These are phyloP conservation scores for Heliocidaris tuberculata DNA, from an alignment of 35 echinoderm and acorn worm species.

Conservation along the genomic window DNA sequence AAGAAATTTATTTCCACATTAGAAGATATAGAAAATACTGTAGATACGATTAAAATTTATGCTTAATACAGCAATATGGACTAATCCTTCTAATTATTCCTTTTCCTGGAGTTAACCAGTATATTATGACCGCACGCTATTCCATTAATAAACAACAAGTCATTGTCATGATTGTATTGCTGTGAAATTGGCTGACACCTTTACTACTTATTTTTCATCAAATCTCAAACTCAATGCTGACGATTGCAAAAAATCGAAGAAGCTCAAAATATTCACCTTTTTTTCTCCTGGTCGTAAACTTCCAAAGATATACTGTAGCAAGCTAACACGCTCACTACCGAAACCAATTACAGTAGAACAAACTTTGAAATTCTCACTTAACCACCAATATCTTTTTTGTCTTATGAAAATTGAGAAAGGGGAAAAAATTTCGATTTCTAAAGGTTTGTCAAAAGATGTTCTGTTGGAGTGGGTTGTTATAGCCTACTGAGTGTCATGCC, in stretches of 20 bases:
- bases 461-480: not conserved
- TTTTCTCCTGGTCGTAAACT: not conserved
- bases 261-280: not conserved
- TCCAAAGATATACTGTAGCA: not conserved
- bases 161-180: too few relatives aligned
- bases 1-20: too few relatives aligned
- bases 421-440: not conserved
- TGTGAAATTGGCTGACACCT: not conserved
- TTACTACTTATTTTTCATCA: not conserved
- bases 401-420: not conserved
- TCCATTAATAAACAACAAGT: too few relatives aligned
- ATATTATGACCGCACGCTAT: too few relatives aligned
- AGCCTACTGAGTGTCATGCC: not conserved
- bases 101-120: too few relatives aligned
- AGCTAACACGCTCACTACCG: not conserved
- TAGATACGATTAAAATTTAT: too few relatives aligned
- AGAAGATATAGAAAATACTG: too few relatives aligned
- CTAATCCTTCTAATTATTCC: too few relatives aligned
- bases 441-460: not conserved
- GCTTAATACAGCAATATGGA: too few relatives aligned
- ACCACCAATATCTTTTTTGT: slow-evolving; percentile 6
- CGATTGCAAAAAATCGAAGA: not conserved
- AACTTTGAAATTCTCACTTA: slow-evolving; percentile 13
- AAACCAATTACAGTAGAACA: not conserved
- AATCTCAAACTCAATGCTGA: not conserved